A percentile compares a stretch with the other conserved stretches of the same genome.
phyloP scores from a whole-genome alignment of 2,797 vertebrate species.

The Periophthalmus magnuspinnatus region DNA sequence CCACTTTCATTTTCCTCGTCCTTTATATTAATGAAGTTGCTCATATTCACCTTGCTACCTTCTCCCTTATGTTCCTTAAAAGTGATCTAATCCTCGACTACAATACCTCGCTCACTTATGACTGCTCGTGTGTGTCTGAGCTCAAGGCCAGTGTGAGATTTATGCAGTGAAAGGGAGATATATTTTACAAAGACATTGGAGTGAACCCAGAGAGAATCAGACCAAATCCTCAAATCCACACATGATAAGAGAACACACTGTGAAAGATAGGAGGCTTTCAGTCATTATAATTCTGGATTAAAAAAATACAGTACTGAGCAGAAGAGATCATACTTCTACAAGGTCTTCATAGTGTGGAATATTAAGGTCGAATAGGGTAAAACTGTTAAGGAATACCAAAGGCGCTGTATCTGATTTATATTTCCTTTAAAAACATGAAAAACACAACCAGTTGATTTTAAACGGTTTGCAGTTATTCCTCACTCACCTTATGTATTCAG shows the following conservation, averaged over 20 bases:
- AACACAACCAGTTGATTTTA: no score
- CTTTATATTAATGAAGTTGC: neutral
- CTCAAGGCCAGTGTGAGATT: neutral
- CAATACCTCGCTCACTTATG: neutral
- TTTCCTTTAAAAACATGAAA: no score
- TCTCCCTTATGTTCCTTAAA: neutral
- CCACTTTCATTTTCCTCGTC: no score
- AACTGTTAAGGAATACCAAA: neutral
- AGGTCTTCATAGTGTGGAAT: neutral
- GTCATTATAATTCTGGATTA: neutral
- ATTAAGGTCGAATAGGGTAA: neutral
- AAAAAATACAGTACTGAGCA: neutral
- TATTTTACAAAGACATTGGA: neutral
- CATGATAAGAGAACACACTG: neutral
- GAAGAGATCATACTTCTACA: neutral
- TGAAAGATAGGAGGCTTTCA: neutral
- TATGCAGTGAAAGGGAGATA: neutral
- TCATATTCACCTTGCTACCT: neutral
- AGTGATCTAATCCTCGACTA: neutral
- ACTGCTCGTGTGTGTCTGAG: neutral
- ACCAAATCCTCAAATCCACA: neutral
- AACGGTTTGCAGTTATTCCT: no score
- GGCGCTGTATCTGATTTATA: no score
- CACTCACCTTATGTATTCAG: no score
- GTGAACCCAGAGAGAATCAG: neutral